Conservation (phyloP, 1,140 invertebrate genomes). For the Drosophila kohkoa region DNA sequence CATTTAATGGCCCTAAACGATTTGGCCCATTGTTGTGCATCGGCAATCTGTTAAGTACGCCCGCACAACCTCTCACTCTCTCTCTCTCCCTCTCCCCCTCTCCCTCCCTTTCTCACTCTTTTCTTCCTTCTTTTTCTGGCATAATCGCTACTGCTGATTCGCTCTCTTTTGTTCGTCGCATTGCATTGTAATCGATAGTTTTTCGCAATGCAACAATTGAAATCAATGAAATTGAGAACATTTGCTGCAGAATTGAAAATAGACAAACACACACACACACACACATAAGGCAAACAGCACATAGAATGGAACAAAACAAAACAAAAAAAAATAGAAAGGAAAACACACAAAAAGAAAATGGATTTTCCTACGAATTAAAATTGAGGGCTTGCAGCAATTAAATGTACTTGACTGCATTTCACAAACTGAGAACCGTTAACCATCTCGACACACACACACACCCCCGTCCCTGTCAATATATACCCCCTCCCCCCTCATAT, state of each 20-base stretch:
- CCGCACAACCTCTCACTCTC: background rate
- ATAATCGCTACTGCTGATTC: background rate
- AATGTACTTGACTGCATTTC: conserved; percentile 58
- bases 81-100: background rate
- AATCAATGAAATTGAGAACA: conserved; percentile 62
- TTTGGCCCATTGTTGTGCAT: conserved; percentile 28
- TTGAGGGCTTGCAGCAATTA: conserved; percentile 57
- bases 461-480: background rate
- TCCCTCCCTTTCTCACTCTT: background rate
- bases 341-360: conserved; percentile 28
- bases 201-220: conserved; percentile 61
- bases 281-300: background rate
- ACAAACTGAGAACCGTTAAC: conserved; percentile 22
- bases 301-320: conserved; percentile 4
- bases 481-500: background rate
- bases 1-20: conserved; percentile 53
- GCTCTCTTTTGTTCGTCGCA: conserved; percentile 21
- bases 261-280: conserved; percentile 12
- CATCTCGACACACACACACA: conserved; percentile 9
- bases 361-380: conserved; percentile 49
- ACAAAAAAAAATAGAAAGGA: conserved; percentile 18
- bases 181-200: conserved; percentile 58
- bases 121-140: no score
- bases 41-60: conserved; percentile 35
- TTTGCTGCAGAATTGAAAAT: conserved; percentile 31